Percentiles rank a stretch among this genome's conserved stretches.
Conservation (phyloP, 2,113 vertebrate genomes). For the Calyptomena viridis region DNA sequence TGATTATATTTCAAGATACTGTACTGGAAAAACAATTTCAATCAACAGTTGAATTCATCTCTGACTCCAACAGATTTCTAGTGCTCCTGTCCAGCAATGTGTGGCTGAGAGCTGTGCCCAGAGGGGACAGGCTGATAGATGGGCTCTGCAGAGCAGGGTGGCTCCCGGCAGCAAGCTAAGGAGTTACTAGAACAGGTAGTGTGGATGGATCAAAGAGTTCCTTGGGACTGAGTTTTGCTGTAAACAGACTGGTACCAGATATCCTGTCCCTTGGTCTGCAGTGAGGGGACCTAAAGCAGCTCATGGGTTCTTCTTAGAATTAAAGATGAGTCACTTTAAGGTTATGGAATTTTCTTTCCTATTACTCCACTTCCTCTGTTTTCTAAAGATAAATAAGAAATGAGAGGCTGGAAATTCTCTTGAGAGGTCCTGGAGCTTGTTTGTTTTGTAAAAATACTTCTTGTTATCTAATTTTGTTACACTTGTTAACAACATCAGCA, state of each 20-base stretch:
- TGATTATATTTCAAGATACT: background rate
- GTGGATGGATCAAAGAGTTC: background rate
- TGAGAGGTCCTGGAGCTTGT: slow-evolving; percentile 63
- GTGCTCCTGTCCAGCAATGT: background rate
- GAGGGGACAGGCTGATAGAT: background rate
- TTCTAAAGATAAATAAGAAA: slow-evolving; percentile 65
- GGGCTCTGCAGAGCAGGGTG: background rate
- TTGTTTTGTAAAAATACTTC: slow-evolving; percentile 56
- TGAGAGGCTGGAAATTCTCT: slow-evolving; percentile 55
- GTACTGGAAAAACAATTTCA: background rate
- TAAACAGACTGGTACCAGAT: background rate
- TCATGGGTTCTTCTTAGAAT: background rate
- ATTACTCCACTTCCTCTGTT: slow-evolving; percentile 63
- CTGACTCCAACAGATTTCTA: background rate
- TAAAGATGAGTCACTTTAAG: slow-evolving; percentile 52
- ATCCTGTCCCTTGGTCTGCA: background rate
- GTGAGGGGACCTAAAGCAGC: background rate
- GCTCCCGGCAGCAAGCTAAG: background rate
- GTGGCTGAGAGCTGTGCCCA: background rate
- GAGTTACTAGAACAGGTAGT: background rate
- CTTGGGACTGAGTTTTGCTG: background rate
- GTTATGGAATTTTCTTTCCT: slow-evolving; percentile 42
- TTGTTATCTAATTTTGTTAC: slow-evolving; percentile 44
- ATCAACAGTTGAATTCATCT: background rate
- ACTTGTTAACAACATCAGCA: slow-evolving; percentile 42